Conservation (phyloP, 1,140 invertebrate genomes). For the Drosophila albomicans region DNA sequence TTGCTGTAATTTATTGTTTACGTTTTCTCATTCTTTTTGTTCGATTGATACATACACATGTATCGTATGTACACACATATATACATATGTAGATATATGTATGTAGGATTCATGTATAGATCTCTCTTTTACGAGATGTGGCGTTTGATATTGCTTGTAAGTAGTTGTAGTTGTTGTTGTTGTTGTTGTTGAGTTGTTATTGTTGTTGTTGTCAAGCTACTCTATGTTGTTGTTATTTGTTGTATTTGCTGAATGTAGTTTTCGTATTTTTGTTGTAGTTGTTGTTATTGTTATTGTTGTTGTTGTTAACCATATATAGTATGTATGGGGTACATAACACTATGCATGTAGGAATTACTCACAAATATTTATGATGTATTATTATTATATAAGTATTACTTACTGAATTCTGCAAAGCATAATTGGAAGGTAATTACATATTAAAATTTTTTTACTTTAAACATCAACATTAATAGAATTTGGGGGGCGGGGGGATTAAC, state of each 20-base stretch:
- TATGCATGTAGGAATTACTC: constrained; percentile 79
- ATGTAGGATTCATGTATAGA: constrained; percentile 13
- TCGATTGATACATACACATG: constrained; percentile 4
- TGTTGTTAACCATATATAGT: constrained; percentile 64
- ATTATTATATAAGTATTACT: constrained; percentile 83
- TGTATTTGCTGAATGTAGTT: constrained; percentile 42
- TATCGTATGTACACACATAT: constrained; percentile 5
- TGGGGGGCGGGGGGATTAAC: constrained; percentile 49
- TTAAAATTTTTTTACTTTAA: constrained; percentile 78
- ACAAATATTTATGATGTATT: constrained; percentile 80
- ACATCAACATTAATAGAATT: constrained; percentile 69
- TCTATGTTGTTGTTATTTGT: constrained; percentile 41
- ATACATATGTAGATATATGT: constrained; percentile 22
- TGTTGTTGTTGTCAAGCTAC: constrained; percentile 41
- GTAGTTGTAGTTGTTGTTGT: constrained; percentile 28
- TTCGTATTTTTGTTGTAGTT: constrained; percentile 28
- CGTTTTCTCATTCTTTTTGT: not conserved
- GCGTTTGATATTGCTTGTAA: constrained; percentile 4
- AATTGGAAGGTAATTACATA: constrained; percentile 84
- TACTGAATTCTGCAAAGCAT: constrained; percentile 85
- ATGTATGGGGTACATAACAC: constrained; percentile 75
- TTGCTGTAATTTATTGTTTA: constrained; percentile 3
- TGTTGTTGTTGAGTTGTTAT: constrained; percentile 9
- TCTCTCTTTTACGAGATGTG: not conserved
- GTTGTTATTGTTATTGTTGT: constrained; percentile 28